Evolutionary conservation across 2,888 invertebrate genomes (phyloP), one percentile per base, ranked within the genome.

Genomic region (Eledona agricola): DNA sequence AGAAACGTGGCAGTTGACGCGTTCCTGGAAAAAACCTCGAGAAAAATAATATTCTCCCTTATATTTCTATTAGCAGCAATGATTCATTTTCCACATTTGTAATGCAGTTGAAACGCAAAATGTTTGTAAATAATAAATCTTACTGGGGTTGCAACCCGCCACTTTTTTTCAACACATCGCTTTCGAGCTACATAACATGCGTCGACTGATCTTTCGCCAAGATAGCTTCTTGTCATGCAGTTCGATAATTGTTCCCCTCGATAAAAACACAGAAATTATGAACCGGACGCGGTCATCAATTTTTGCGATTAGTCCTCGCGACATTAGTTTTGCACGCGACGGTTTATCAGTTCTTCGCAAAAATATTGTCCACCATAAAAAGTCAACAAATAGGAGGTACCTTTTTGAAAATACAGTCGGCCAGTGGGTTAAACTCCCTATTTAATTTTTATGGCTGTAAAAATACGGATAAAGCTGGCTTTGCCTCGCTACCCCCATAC

Each of bases 401-500:
- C 7, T 16, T 7, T 17, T n/a, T 4, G 7, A 4, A 28, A 42
- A 42, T 42, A 31, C 42, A 42, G 20, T 42, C n/a, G 42, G 12
- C 42, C 42, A 42, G 20, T 28, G 5, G 17, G 13, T 5, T 42
- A 31, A 42, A 15, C 29, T 31, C 22, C 42, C 20, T 42, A 42
- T 52, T 52, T 52, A 52, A 32, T 52, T 52, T 52, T 51, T 51
- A 52, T 47, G 47, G 40, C 51, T 46, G 52, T 51, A 45, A 45
- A 51, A 51, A 42, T 34, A 12, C 26, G 50, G 50, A 52, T 52
- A 29, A 52, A 38, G 47, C 40, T n/a, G 9, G 38, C 40, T 47
- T 46, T 46, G 34, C 12, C 16, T 28, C 19, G 26, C 47, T 37
- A 43, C 51, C 51, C 51, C 38, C 52, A 52, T 52, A 52, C 40